These are phyloP conservation scores for Harpagoxenus sublaevis DNA, from an alignment of 2,888 invertebrate genomes.

Conservation along the genomic window DNA sequence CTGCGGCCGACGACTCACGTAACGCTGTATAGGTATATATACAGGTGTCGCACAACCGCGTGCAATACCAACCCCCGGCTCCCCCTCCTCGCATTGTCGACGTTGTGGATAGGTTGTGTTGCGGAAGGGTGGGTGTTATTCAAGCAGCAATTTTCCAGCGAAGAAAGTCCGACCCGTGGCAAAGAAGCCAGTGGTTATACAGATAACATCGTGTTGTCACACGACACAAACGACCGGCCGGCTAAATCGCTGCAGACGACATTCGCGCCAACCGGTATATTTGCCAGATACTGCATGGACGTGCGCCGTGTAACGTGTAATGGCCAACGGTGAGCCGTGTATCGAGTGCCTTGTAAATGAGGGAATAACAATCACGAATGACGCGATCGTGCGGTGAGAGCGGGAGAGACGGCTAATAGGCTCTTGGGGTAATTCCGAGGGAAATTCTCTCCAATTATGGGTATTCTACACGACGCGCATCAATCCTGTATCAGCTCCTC, in stretches of 20 bases:
- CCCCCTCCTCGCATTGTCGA: not conserved
- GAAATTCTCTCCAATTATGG: constrained; percentile 79
- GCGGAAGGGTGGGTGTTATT: not conserved
- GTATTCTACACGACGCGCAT: constrained; percentile 46
- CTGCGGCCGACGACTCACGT: constrained; percentile 39
- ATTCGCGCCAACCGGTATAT: constrained; percentile 16
- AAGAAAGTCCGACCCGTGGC: constrained; percentile 28
- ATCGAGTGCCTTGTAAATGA: constrained; percentile 77
- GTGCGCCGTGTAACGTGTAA: constrained; percentile 1
- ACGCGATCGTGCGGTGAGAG: constrained; percentile 56
- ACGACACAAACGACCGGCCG: constrained; percentile 23
- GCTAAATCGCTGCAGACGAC: constrained; percentile 45
- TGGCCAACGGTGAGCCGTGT: constrained; percentile 52
- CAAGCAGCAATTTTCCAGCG: constrained; percentile 40
- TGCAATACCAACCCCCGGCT: not conserved
- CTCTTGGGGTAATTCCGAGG: constrained; percentile 75
- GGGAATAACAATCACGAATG: constrained; percentile 77
- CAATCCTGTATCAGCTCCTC: constrained; percentile 37
- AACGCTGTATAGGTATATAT: constrained; percentile 7
- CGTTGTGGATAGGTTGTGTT: not conserved
- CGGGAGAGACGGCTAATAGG: constrained; percentile 58
- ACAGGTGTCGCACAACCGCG: constrained; percentile 16
- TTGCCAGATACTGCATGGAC: not conserved
- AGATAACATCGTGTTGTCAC: constrained; percentile 55
- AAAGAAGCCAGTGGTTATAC: constrained; percentile 42